Percentiles rank a stretch among this genome's conserved stretches.
These are phyloP conservation scores for Halisarca cf. caerulea DNA, from an alignment of 37 sponge, comb jelly and placozoan genomes.

Conservation along the genomic window DNA sequence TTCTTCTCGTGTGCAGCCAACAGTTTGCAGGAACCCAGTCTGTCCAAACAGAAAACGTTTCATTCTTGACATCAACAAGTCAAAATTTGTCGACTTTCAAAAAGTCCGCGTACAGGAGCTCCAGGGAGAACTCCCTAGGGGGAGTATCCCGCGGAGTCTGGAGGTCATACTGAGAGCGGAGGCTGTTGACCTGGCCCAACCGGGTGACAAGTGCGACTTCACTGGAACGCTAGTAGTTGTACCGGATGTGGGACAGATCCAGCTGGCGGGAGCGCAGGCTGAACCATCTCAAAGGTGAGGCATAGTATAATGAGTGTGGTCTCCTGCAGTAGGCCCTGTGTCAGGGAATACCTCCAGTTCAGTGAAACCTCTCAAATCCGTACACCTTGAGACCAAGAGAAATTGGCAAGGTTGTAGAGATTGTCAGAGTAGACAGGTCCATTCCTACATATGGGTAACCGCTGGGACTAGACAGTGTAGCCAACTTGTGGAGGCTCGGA, in stretches of 20 bases:
- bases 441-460: no score
- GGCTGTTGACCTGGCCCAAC: conserved; percentile 91
- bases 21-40: conserved; percentile 87
- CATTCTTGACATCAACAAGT: conserved; percentile 81
- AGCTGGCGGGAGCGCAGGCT: conserved; percentile 68
- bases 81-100: conserved; percentile 98
- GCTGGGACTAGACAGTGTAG: no score
- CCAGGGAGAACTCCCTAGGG: conserved; percentile 94
- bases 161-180: conserved; percentile 94
- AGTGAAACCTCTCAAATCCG: no score
- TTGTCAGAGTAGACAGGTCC: no score
- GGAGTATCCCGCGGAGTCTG: conserved; percentile 94
- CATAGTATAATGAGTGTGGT: no score
- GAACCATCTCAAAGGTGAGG: conserved; percentile 72
- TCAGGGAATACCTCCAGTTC: no score
- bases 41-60: conserved; percentile 90
- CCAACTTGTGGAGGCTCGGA: no score
- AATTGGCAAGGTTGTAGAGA: no score
- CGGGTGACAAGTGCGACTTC: conserved; percentile 99
- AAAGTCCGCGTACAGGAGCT: conserved; percentile 99
- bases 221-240: conserved; percentile 97
- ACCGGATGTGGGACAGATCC: conserved; percentile 91
- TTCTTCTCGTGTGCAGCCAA: conserved; percentile 57
- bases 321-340: no score
- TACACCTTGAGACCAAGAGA: no score